Conservation (phyloP, 2,113 vertebrate genomes). For the Carollia perspicillata region DNA sequence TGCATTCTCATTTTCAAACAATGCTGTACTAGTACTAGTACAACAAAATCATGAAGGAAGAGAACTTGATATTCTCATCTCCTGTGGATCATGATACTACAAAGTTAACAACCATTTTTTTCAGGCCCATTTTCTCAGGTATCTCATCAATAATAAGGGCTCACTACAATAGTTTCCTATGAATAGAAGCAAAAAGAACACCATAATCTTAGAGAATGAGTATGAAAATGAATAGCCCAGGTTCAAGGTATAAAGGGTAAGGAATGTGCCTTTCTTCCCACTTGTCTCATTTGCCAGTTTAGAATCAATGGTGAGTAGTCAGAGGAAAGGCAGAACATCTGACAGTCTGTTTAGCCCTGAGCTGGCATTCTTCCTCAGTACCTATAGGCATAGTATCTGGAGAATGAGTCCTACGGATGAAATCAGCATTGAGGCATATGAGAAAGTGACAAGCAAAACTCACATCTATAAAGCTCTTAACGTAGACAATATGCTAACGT, state of each 20-base stretch:
- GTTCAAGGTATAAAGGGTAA: not conserved
- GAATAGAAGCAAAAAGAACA: not conserved
- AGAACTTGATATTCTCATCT: not conserved
- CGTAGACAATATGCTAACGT: not conserved
- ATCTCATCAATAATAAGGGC: not conserved
- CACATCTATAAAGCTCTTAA: not conserved
- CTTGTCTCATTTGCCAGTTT: not conserved
- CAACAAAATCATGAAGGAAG: not conserved
- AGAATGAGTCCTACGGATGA: not conserved
- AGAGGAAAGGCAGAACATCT: not conserved
- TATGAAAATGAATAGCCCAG: not conserved
- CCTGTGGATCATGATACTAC: not conserved
- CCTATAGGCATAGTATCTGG: not conserved
- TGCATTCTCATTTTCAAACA: not conserved
- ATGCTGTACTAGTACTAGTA: not conserved
- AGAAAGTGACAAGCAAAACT: not conserved
- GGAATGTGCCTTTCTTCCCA: not conserved
- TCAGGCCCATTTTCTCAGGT: not conserved
- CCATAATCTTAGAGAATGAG: not conserved
- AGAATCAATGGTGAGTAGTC: not conserved
- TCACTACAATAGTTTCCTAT: not conserved
- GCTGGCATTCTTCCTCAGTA: not conserved
- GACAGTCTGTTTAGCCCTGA: not conserved
- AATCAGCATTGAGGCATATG: not conserved
- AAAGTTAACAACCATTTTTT: not conserved